Conservation (phyloP, 2,797 vertebrate genomes). For the Oreochromis mossambicus region DNA sequence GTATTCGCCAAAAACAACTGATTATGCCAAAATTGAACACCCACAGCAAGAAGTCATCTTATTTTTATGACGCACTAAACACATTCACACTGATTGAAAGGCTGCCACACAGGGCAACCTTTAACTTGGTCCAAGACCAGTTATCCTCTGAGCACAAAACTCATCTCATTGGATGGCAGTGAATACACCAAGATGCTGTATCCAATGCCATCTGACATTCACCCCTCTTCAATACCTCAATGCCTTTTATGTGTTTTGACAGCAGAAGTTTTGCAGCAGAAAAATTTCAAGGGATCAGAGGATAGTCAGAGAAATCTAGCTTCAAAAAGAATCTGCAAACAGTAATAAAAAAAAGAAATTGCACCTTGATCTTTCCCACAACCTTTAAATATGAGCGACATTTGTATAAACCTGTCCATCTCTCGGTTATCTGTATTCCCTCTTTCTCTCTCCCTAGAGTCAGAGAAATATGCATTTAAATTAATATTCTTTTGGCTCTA, state of each 20-base stretch:
- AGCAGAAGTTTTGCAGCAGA: conserved; percentile 18
- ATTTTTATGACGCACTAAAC: conserved; percentile 7
- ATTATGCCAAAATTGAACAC: neutral
- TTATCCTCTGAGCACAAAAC: neutral
- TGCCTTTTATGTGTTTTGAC: conserved; percentile 17
- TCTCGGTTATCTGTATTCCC: neutral
- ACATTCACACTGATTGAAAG: neutral
- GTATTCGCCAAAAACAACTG: neutral
- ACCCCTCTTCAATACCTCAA: neutral
- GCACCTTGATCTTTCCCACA: conserved; percentile 35
- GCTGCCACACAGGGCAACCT: conserved; percentile 9
- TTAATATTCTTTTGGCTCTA: conserved; percentile 23
- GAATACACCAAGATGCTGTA: neutral
- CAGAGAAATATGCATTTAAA: conserved; percentile 32
- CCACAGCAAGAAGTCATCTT: neutral
- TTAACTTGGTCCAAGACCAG: conserved; percentile 4
- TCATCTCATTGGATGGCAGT: neutral
- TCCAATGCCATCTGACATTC: conserved; percentile 39
- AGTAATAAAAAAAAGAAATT: conserved; percentile 13
- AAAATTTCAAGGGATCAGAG: conserved; percentile 15
- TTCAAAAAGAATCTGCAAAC: conserved; percentile 43
- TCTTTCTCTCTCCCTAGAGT: neutral
- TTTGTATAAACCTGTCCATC: neutral
- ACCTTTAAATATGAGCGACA: neutral
- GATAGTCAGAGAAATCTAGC: conserved; percentile 11